Evolutionary conservation across 2,113 vertebrate genomes (phyloP).

Genomic region (Albula goreensis): DNA sequence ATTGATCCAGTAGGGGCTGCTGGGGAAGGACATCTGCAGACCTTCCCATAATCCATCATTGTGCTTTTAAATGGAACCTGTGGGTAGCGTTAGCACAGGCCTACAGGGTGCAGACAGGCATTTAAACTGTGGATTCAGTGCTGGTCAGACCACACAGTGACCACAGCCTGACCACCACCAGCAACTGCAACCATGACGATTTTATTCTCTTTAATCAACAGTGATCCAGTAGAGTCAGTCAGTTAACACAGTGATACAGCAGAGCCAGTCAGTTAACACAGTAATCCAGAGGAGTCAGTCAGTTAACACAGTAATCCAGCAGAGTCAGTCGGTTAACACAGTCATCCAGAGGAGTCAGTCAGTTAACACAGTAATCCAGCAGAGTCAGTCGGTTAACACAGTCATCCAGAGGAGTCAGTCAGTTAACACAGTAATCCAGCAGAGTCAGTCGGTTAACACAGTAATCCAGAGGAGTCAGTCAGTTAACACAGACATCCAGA

Average conservation of each 20-base stretch:
- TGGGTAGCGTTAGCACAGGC: neutral
- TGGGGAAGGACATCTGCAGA: no score
- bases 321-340: no score
- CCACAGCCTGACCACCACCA: neutral
- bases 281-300: neutral
- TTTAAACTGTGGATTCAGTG: neutral
- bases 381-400: conserved; percentile 14
- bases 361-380: conserved; percentile 20
- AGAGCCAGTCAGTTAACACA: conserved; percentile 19
- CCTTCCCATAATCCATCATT: no score
- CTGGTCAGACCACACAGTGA: neutral
- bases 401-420: conserved; percentile 4
- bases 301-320: neutral
- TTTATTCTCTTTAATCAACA: neutral
- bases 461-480: neutral
- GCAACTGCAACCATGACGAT: neutral
- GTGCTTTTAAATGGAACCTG: neutral
- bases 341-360: neutral
- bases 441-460: conserved; percentile 18
- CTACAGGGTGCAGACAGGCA: neutral
- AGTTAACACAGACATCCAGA: neutral
- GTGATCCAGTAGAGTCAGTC: conserved; percentile 5
- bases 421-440: neutral
- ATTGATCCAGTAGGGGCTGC: no score
- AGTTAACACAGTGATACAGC: neutral